A percentile compares a stretch with the other conserved stretches of the same genome.
Conservation (phyloP, 2,113 vertebrate species). For the Lophochroa leadbeateri region DNA sequence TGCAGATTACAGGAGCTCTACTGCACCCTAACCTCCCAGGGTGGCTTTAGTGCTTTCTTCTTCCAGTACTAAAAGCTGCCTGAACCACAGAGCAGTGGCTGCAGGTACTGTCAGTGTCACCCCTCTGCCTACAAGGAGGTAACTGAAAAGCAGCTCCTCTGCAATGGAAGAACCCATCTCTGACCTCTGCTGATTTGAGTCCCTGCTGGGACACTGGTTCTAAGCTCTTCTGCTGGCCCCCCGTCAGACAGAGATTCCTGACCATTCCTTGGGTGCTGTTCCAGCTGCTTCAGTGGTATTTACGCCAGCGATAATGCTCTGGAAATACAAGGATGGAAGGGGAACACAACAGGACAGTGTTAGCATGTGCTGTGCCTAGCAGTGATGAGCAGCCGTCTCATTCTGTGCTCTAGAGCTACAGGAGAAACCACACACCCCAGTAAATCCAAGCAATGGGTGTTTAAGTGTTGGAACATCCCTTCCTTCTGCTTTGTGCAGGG, state of each 20-base stretch:
- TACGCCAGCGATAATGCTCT: slow-evolving; percentile 83
- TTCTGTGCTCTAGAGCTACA: too few species aligned
- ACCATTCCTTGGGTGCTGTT: background rate
- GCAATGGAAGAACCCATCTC: background rate
- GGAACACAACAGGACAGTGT: background rate
- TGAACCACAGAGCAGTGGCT: fast-evolving
- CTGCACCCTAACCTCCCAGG: background rate
- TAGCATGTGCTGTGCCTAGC: background rate
- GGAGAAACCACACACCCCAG: background rate
- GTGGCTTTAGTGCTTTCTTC: background rate
- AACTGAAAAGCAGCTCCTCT: background rate
- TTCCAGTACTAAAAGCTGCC: background rate
- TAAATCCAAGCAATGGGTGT: background rate
- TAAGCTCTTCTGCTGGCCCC: background rate
- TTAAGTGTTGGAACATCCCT: background rate
- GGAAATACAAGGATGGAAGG: background rate
- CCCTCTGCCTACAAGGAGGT: background rate
- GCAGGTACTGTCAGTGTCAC: background rate
- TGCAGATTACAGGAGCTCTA: background rate
- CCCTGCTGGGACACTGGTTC: background rate
- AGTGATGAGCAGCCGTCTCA: too few species aligned
- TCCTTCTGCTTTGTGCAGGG: background rate
- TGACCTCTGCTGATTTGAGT: background rate
- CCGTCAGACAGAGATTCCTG: background rate
- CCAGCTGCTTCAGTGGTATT: slow-evolving; percentile 67